Base-by-base conservation (phyloP, 2,888 invertebrate species). In the Cryptocheilus praepositus region DNA sequence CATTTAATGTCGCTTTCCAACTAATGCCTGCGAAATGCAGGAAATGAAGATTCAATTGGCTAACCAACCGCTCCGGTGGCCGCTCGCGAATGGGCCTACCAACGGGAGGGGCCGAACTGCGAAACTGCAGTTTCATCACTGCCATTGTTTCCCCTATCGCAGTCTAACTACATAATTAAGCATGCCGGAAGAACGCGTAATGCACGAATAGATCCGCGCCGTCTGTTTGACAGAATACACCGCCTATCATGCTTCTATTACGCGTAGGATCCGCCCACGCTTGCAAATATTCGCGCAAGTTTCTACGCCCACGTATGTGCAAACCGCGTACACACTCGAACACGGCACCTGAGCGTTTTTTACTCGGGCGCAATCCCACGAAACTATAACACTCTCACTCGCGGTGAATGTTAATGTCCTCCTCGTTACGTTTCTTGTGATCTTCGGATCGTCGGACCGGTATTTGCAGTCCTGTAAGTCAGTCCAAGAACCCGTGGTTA, bases 371-470 rank as follows among this genome's bases (percentile, higher is more conserved):
- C 25, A 36, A 36, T 11, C 36, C 36, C 13, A 36, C 36, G 36
- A 11, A 36, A 11, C 36, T 36, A 7, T 11, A 36, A 4, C 3
- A 25, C 25, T 25, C 25, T 25, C 5, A 56, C 64, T 22, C 56
- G 58, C 56, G 25, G 3, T 25, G 25, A 25, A 25, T 25, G 25
- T 67, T 67, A 80, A 78, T 68, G 76, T 68, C 64, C 63, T 57
- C 66, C 80, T 82, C 79, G 80, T 81, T 82, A 81, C 63, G 72
- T 72, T 81, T 80, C 77, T 81, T 81, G 70, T 61, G 61, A 68
- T 68, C 76, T 71, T 69, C 64, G 53, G 62, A 60, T 62, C 67
- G 55, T 59, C 5, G 25, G 2, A 25, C 25, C 25, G 25, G 25
- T 25, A 2, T 25, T 5, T 25, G 25, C 25, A 25, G 2, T 25